A percentile compares a stretch with the other conserved stretches of the same genome.
Evolutionary conservation across 2,797 vertebrate species (phyloP).

Genomic region (Trichosurus vulpecula): DNA sequence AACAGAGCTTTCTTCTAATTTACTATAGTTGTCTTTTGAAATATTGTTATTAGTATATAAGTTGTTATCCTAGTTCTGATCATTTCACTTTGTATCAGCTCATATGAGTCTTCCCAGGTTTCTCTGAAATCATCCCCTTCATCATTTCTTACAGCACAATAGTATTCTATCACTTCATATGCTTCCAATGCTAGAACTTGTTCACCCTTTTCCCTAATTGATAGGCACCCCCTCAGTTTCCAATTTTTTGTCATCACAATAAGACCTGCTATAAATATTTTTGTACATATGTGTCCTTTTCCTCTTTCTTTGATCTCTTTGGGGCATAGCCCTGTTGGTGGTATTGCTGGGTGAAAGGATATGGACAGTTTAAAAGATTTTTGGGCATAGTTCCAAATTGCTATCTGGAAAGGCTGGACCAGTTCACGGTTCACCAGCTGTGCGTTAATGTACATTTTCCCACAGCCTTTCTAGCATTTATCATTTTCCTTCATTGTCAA

Average conservation of each 20-base stretch:
- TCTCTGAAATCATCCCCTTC: not conserved
- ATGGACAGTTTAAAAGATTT: not conserved
- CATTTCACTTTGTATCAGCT: not conserved
- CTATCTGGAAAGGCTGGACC: not conserved
- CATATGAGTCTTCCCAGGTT: not conserved
- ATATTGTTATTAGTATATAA: not conserved
- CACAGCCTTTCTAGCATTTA: not conserved
- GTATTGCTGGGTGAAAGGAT: not conserved
- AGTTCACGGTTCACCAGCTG: not conserved
- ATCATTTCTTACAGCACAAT: not conserved
- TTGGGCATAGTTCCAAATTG: not conserved
- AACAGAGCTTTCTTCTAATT: not conserved
- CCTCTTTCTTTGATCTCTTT: conserved; percentile 7
- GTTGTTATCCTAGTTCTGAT: not conserved
- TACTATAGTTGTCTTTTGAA: not conserved
- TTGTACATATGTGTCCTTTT: not conserved
- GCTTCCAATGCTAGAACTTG: not conserved
- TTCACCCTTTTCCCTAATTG: not conserved
- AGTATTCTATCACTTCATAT: not conserved
- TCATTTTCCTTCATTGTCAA: not conserved
- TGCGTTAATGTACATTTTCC: not conserved
- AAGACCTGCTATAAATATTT: not conserved
- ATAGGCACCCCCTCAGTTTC: not conserved
- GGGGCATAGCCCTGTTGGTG: not conserved
- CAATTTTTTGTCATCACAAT: not conserved